These are phyloP conservation scores for Lasioglossum zephyrum DNA, from an alignment of 2,888 invertebrate genomes.

Conservation along the genomic window DNA sequence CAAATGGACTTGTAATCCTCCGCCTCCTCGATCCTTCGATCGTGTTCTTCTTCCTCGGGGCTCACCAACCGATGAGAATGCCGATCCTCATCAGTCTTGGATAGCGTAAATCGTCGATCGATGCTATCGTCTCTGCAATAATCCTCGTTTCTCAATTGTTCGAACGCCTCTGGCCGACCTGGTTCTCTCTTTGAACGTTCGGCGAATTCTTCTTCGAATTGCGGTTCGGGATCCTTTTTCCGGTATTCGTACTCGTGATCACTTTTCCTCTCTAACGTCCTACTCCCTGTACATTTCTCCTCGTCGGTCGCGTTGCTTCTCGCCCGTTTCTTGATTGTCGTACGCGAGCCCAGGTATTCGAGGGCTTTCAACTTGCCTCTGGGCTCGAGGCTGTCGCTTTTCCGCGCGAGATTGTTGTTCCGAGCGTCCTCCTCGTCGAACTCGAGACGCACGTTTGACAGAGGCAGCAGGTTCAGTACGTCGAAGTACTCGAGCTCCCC, in stretches of 20 bases:
- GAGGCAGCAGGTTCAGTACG: slow-evolving; percentile 80
- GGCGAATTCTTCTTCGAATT: neutral
- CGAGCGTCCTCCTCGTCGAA: slow-evolving; percentile 74
- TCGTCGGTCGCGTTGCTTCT: slow-evolving; percentile 71
- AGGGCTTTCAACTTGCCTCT: slow-evolving; percentile 30
- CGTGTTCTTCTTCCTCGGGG: slow-evolving; percentile 14
- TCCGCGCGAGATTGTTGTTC: slow-evolving; percentile 31
- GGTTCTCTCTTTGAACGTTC: neutral
- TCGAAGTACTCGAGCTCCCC: slow-evolving; percentile 82
- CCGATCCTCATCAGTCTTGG: slow-evolving; percentile 27
- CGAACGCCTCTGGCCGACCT: neutral
- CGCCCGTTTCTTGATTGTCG: slow-evolving; percentile 42
- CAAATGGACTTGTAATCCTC: slow-evolving; percentile 80
- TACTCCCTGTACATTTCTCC: slow-evolving; percentile 72
- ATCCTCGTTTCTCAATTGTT: slow-evolving; percentile 27
- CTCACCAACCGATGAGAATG: neutral
- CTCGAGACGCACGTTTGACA: slow-evolving; percentile 81
- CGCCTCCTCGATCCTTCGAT: slow-evolving; percentile 72
- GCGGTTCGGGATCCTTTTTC: neutral
- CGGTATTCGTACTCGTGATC: neutral
- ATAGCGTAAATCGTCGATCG: slow-evolving; percentile 18
- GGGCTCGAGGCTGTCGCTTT: neutral
- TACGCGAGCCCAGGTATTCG: slow-evolving; percentile 39
- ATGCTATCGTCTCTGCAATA: neutral
- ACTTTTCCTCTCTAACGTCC: neutral